phyloP scores from a whole-genome alignment of 2,797 vertebrate species.

The Sebastes iracundus region DNA sequence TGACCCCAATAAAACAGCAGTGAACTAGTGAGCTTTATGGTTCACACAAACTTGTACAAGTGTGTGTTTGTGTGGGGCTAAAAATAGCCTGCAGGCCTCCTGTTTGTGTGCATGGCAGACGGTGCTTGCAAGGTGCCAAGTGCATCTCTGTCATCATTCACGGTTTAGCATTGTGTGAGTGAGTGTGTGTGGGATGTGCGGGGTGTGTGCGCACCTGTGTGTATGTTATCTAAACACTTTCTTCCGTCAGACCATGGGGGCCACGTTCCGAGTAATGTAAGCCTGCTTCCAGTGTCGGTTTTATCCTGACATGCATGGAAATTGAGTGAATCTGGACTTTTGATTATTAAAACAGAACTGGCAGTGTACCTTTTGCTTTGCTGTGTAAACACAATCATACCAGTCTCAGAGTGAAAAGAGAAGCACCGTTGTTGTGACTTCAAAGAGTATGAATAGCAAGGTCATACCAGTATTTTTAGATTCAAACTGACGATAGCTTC shows the following conservation, averaged over 20 bases:
- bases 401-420: neutral
- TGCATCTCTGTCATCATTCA: slow-evolving; percentile 8
- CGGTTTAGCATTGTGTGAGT: neutral
- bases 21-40: neutral
- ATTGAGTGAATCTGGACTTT: neutral
- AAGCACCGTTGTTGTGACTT: neutral
- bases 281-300: neutral
- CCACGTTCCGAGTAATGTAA: slow-evolving; percentile 23
- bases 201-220: neutral
- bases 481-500: neutral
- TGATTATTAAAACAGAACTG: neutral
- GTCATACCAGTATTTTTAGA: neutral
- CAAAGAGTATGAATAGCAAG: neutral
- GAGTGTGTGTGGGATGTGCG: neutral
- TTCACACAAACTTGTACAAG: neutral
- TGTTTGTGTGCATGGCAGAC: slow-evolving; percentile 9
- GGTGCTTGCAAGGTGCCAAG: slow-evolving; percentile 33
- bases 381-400: neutral
- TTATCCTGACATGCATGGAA: neutral
- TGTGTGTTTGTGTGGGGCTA: slow-evolving; percentile 2
- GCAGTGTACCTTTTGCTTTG: neutral
- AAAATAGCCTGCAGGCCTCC: slow-evolving; percentile 26
- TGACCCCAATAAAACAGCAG: slow-evolving; percentile 13
- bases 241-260: slow-evolving; percentile 7
- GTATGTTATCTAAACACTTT: slow-evolving; percentile 51